These are phyloP conservation scores for Sus scrofa DNA, from an alignment of 2,113 vertebrate genomes.

Conservation along the genomic window DNA sequence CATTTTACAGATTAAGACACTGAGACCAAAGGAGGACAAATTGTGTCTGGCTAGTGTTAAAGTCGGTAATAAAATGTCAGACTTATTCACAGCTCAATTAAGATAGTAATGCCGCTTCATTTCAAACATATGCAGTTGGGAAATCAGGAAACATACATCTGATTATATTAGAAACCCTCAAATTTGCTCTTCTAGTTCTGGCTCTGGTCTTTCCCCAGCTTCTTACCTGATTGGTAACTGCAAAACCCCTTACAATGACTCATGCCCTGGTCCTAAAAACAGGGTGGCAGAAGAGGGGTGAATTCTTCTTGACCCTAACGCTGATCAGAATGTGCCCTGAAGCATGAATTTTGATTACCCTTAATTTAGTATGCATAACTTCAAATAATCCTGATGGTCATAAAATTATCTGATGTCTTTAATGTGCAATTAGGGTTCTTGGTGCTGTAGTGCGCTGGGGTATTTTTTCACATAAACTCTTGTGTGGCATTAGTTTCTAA, in stretches of 20 bases:
- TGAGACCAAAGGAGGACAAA: not conserved
- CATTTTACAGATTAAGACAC: slow-evolving; percentile 34
- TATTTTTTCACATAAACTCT: not conserved
- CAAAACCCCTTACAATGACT: not conserved
- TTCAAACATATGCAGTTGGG: not conserved
- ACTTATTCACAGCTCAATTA: not conserved
- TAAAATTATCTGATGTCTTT: slow-evolving; percentile 66
- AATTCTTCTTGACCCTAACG: slow-evolving; percentile 69
- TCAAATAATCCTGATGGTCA: slow-evolving; percentile 65
- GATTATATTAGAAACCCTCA: not conserved
- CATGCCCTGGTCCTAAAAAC: not conserved
- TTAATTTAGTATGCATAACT: slow-evolving; percentile 75
- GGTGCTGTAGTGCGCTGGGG: not conserved
- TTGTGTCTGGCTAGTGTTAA: not conserved
- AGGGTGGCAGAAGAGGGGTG: slow-evolving; percentile 19
- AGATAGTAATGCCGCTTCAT: slow-evolving; percentile 9
- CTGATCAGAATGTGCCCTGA: slow-evolving; percentile 67
- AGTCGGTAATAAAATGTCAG: not conserved
- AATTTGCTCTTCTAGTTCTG: not conserved
- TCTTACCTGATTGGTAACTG: not conserved
- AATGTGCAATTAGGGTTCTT: slow-evolving; percentile 44
- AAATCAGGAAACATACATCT: not conserved
- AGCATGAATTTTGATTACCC: slow-evolving; percentile 75
- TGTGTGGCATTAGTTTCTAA: slow-evolving; percentile 43
- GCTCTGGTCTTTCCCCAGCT: not conserved